Evolutionary conservation across 2,113 vertebrate species (phyloP).

Genomic region (Elephantulus edwardii): DNA sequence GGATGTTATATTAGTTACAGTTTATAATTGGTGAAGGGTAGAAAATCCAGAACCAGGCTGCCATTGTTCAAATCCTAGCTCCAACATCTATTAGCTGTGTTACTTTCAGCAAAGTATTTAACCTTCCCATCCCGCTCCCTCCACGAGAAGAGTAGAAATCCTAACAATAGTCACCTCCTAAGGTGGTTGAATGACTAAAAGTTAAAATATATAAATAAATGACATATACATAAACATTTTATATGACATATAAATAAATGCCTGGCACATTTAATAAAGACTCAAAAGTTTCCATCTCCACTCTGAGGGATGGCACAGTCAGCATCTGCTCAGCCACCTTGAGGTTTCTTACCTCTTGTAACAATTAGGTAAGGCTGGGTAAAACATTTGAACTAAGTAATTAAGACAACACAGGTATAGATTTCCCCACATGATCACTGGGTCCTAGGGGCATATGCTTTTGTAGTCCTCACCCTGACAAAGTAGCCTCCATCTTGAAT

Average conservation of each 20-base stretch:
- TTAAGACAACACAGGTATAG: not conserved
- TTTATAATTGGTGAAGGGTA: conserved; percentile 5
- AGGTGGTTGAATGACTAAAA: not conserved
- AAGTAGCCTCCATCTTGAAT: not conserved
- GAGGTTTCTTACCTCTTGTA: not conserved
- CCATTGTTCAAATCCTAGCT: not conserved
- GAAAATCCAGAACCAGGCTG: not conserved
- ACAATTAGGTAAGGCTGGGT: not conserved
- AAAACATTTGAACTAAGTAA: not conserved
- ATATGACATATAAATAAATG: too few species aligned
- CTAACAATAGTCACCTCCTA: not conserved
- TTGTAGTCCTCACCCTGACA: not conserved
- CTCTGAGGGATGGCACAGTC: not conserved
- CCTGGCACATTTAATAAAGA: not conserved
- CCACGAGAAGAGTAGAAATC: not conserved
- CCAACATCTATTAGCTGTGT: not conserved
- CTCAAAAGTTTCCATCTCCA: not conserved
- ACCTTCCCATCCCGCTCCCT: not conserved
- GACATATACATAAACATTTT: too few species aligned
- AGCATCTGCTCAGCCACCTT: not conserved
- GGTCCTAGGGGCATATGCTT: not conserved
- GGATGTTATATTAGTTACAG: not conserved
- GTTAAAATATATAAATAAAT: not conserved
- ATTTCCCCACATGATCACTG: not conserved
- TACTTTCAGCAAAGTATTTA: not conserved